Evolutionary conservation across 2,888 invertebrate genomes (phyloP).

Genomic region (Nomada ruficornis): DNA sequence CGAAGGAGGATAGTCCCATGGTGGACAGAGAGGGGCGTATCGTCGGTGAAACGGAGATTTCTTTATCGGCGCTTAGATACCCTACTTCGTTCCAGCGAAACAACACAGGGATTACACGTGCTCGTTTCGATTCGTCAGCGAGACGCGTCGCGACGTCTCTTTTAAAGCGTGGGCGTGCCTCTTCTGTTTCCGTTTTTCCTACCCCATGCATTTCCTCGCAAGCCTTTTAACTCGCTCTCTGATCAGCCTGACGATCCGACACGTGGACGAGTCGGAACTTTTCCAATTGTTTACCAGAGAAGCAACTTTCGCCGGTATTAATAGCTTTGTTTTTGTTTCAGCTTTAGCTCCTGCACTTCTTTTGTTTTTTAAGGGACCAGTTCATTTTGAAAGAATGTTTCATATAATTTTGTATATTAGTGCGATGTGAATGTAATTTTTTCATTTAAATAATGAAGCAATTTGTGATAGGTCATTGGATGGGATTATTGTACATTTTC

Average conservation of each 20-base stretch:
- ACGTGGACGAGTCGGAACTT: slow-evolving; percentile 12
- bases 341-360: too few species aligned
- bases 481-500: too few species aligned
- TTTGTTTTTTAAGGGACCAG: background rate
- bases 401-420: too few species aligned
- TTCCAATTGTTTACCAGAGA: slow-evolving; percentile 16
- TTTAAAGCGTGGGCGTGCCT: slow-evolving; percentile 33
- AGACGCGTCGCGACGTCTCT: slow-evolving; percentile 20
- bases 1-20: slow-evolving; percentile 35
- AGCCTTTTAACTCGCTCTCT: slow-evolving; percentile 23
- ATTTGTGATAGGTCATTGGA: too few species aligned
- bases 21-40: slow-evolving; percentile 52
- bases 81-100: slow-evolving; percentile 71
- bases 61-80: slow-evolving; percentile 75
- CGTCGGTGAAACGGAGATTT: slow-evolving; percentile 62
- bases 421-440: too few species aligned
- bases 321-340: background rate
- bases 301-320: slow-evolving; percentile 4
- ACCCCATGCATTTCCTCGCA: slow-evolving; percentile 1
- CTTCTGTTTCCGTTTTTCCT: background rate
- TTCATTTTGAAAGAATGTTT: background rate
- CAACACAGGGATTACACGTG: slow-evolving; percentile 66
- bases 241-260: slow-evolving; percentile 25
- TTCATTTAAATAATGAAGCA: too few species aligned
- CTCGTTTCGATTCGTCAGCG: slow-evolving; percentile 37